phyloP scores from a whole-genome alignment of 2,797 vertebrate species.

The Trichosurus vulpecula region DNA sequence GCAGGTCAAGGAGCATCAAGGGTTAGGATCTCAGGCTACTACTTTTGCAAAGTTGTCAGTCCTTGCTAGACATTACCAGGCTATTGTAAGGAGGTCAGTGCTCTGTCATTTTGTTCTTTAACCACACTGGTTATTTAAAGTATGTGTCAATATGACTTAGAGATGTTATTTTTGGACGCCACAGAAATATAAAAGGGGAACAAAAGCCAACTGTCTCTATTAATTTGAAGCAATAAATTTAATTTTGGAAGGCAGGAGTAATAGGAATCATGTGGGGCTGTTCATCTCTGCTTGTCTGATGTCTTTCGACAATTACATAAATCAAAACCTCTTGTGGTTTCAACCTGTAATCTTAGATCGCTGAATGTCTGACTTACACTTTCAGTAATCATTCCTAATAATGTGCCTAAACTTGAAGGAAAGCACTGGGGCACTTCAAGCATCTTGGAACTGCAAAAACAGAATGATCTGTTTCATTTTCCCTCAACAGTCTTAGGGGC shows the following conservation, averaged over 20 bases:
- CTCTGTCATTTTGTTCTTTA: constrained; percentile 69
- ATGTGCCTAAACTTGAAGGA: constrained; percentile 71
- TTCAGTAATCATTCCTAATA: constrained; percentile 63
- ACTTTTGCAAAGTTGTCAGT: not conserved
- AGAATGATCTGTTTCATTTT: constrained; percentile 49
- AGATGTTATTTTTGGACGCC: constrained; percentile 78
- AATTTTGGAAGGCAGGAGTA: constrained; percentile 78
- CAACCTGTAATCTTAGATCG: constrained; percentile 78
- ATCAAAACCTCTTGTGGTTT: constrained; percentile 79
- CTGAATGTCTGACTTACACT: constrained; percentile 75
- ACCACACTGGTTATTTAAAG: constrained; percentile 71
- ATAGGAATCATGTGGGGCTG: constrained; percentile 77
- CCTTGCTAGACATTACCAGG: not conserved
- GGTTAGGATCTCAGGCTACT: not conserved
- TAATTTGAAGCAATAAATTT: constrained; percentile 81
- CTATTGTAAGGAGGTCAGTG: constrained; percentile 10
- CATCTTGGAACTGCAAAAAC: constrained; percentile 17
- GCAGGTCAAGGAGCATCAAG: not conserved
- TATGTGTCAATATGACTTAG: constrained; percentile 62
- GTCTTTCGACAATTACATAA: constrained; percentile 78
- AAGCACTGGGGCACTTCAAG: constrained; percentile 54
- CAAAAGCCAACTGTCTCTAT: constrained; percentile 77
- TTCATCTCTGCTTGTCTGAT: constrained; percentile 79
- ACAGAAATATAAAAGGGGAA: constrained; percentile 69
- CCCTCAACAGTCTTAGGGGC: not conserved